phyloP scores from a whole-genome alignment of 2,888 invertebrate genomes.

The Dasysyrphus albostriatus region DNA sequence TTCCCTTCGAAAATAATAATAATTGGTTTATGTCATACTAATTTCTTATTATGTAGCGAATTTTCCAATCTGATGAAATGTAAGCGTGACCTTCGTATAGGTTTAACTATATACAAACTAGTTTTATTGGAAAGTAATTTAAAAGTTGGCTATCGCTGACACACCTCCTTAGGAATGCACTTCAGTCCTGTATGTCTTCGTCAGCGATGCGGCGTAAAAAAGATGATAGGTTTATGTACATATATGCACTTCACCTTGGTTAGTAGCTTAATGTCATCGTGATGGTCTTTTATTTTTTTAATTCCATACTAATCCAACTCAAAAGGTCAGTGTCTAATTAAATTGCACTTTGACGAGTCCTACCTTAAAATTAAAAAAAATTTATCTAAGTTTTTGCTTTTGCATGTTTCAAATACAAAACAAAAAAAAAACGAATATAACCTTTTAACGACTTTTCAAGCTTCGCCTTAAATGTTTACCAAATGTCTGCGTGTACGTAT shows the following conservation, averaged over 20 bases:
- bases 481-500: slow-evolving; percentile 47
- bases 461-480: slow-evolving; percentile 53
- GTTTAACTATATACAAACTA: slow-evolving; percentile 38
- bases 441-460: slow-evolving; percentile 54
- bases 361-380: slow-evolving; percentile 16
- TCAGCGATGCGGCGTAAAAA: not conserved
- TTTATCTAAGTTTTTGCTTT: not conserved
- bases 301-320: slow-evolving; percentile 7
- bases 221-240: slow-evolving; percentile 38
- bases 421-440: slow-evolving; percentile 10
- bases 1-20: slow-evolving; percentile 38
- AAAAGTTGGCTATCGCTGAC: slow-evolving; percentile 33
- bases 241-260: slow-evolving; percentile 53
- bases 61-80: slow-evolving; percentile 34
- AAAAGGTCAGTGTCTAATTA: slow-evolving; percentile 55
- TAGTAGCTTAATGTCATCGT: slow-evolving; percentile 36
- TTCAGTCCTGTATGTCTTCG: not conserved
- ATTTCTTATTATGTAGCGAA: slow-evolving; percentile 15
- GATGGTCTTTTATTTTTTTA: not conserved
- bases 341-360: slow-evolving; percentile 53
- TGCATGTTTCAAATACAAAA: slow-evolving; percentile 31
- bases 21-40: slow-evolving; percentile 52
- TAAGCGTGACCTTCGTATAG: slow-evolving; percentile 60
- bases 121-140: slow-evolving; percentile 68
- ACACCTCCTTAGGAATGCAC: slow-evolving; percentile 62